Percentiles rank a stretch among this genome's conserved stretches.
phyloP scores from a whole-genome alignment of 1,140 invertebrate genomes.

The Ptiloglossa arizonensis region DNA sequence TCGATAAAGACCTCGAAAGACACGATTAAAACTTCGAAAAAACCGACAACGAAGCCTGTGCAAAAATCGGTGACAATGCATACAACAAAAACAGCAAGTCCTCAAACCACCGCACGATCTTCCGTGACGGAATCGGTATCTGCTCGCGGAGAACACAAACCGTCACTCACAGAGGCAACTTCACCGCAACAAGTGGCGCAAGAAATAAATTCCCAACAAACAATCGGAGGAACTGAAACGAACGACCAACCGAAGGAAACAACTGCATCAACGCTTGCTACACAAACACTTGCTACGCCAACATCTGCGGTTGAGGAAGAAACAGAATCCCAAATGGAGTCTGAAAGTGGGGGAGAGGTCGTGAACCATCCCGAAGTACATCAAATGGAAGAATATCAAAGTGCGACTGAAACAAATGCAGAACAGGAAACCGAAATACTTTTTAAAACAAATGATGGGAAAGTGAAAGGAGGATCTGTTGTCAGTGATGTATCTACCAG shows the following conservation, averaged over 20 bases:
- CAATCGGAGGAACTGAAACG: conserved; percentile 30
- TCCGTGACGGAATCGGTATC: not conserved
- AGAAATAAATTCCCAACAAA: not conserved
- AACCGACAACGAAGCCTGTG: not conserved
- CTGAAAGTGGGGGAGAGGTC: too few relatives aligned
- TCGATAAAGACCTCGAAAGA: too few relatives aligned
- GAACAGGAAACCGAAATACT: too few relatives aligned
- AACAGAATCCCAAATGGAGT: too few relatives aligned
- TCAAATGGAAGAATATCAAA: too few relatives aligned
- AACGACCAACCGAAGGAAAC: not conserved
- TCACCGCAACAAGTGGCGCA: not conserved
- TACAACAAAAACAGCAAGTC: not conserved
- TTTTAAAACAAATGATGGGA: not conserved
- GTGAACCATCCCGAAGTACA: too few relatives aligned
- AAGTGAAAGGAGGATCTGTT: not conserved
- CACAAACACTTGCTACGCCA: too few relatives aligned
- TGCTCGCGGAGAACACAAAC: not conserved
- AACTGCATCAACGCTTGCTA: too few relatives aligned
- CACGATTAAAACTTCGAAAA: not conserved
- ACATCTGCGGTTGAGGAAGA: not conserved
- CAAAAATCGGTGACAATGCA: not conserved
- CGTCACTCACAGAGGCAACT: not conserved
- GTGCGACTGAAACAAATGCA: too few relatives aligned
- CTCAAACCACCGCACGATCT: not conserved
- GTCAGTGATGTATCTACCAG: not conserved